Conservation (phyloP, 2,113 vertebrate species). For the Psilopogon haemacephalus region DNA sequence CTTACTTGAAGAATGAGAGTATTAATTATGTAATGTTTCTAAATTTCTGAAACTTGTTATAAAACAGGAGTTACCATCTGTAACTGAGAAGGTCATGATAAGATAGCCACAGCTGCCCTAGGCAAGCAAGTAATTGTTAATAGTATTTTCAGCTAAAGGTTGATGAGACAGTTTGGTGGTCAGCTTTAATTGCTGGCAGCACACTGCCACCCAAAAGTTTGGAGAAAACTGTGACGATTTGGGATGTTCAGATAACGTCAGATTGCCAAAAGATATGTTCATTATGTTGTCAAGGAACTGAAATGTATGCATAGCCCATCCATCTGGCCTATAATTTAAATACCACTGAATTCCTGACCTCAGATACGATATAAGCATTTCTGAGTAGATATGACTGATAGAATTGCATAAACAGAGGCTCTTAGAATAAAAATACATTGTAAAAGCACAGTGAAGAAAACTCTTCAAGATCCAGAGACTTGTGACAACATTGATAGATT, state of each 20-base stretch:
- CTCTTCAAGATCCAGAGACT: background rate
- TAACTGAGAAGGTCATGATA: background rate
- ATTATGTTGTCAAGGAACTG: constrained; percentile 58
- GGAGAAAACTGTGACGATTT: constrained; percentile 39
- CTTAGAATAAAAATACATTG: constrained; percentile 12
- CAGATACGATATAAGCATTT: constrained; percentile 53
- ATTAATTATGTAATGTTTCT: background rate
- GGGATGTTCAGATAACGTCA: constrained; percentile 26
- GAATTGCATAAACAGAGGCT: constrained; percentile 47
- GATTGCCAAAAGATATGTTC: constrained; percentile 36
- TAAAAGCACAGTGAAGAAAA: background rate
- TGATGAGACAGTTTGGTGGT: background rate
- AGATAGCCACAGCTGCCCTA: background rate
- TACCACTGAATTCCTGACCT: constrained; percentile 54
- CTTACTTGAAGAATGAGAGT: background rate
- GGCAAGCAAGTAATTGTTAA: constrained; percentile 22
- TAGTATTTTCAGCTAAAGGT: background rate
- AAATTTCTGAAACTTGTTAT: background rate
- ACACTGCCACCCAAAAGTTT: constrained; percentile 25
- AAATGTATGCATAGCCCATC: constrained; percentile 47
- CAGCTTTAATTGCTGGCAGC: background rate
- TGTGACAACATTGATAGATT: background rate
- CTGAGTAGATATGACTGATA: constrained; percentile 31
- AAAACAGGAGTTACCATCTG: background rate
- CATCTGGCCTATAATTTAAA: constrained; percentile 45